Base-by-base conservation (phyloP, 2,113 vertebrate genomes). In the Catagonus wagneri region DNA sequence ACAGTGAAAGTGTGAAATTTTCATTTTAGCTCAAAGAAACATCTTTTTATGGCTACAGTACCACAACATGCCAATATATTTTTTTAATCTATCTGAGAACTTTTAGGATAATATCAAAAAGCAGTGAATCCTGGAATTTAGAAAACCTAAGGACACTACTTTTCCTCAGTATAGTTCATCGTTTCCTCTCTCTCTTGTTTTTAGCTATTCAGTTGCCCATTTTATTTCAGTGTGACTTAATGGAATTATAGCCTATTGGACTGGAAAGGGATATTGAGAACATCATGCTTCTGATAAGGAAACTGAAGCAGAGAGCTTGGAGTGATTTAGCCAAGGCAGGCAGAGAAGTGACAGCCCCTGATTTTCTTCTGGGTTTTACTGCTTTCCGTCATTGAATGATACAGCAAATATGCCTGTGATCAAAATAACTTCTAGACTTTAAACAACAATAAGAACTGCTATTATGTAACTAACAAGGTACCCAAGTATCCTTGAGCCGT, bases 71-170 rank as follows among this genome's bases (percentile, higher is more conserved):
- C 5, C 11, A 58, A 61, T 60, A 50, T 34, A 6, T 8, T 44
- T 44, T 83, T 89, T 44, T n/a, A 32, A 75, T 66, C 54, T 6
- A 44, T 90, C 72, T 93, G 23, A 54, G 2, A 84, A 63, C 27
- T 78, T 90, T 93, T 74, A 78, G 16, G 60, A 9, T 61, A 94
- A 74, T 83, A 69, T n/a, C 69, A 58, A 91, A 92, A 95, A 74
- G 39, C 17, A 93, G 19, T 16, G 92, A 80, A 83, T 56, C 20
- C 14, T 71, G 4, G 83, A 89, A 79, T 79, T 83, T 1, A 86
- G 58, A 65, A 69, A 75, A 69, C 8, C 63, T 66, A 87, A 79
- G 14, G 29, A n/a, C 34, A 39, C 9, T 12, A 4, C 2, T 56
- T 61, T 50, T 5, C 36, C 27, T 91, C 32, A 25, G 25, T 78